Evolutionary conservation across 2,888 invertebrate genomes (phyloP).

Genomic region (Tachina lurida): DNA sequence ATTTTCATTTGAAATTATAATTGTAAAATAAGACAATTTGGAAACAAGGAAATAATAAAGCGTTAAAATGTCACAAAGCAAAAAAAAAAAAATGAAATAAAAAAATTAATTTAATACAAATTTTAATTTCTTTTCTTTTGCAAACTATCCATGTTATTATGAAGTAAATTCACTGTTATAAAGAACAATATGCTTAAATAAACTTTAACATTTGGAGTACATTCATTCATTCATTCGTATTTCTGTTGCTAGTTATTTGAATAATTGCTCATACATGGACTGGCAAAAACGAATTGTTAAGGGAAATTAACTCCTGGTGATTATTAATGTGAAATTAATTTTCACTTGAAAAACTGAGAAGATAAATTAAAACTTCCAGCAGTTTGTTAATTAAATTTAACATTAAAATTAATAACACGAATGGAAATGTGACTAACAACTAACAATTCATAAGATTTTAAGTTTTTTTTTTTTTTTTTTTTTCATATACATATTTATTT

Average conservation of each 20-base stretch:
- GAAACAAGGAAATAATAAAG: not conserved
- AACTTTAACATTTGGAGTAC: constrained; percentile 1
- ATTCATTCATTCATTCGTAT: not conserved
- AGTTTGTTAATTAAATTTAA: too few relatives aligned
- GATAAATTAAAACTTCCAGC: too few relatives aligned
- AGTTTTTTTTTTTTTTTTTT: too few relatives aligned
- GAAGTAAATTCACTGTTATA: not conserved
- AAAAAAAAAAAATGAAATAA: too few relatives aligned
- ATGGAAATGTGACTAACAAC: too few relatives aligned
- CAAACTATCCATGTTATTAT: not conserved
- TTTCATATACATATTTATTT: too few relatives aligned
- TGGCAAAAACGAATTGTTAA: not conserved
- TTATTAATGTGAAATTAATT: too few relatives aligned
- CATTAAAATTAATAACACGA: too few relatives aligned
- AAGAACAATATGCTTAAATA: constrained; percentile 39
- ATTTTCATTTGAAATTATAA: constrained; percentile 18
- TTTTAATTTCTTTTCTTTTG: not conserved
- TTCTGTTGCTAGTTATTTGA: not conserved
- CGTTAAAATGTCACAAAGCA: not conserved
- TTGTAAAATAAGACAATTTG: constrained; percentile 18
- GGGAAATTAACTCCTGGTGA: not conserved
- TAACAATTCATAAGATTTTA: too few relatives aligned
- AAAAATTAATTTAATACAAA: constrained; percentile 33
- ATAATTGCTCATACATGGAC: not conserved
- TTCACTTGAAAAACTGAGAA: too few relatives aligned